Percentiles rank a stretch among this genome's conserved stretches.
phyloP scores from a whole-genome alignment of 2,888 invertebrate genomes.

The Agriopis leucophaearia region DNA sequence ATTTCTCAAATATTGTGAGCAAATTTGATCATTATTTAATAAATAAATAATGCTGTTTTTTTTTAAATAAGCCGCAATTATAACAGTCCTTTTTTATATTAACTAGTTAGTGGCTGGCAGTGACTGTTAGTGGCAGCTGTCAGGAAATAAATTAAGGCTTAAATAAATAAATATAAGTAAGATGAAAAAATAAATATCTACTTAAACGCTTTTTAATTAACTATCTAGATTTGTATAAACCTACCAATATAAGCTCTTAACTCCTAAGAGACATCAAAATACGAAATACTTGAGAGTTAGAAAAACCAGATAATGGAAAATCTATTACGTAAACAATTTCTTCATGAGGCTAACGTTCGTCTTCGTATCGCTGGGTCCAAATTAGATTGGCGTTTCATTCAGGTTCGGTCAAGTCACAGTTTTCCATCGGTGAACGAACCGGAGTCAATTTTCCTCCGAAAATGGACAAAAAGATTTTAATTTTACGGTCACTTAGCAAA shows the following conservation, averaged over 20 bases:
- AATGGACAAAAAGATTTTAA: conserved; percentile 44
- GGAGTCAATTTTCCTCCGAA: conserved; percentile 25
- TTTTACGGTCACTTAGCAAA: conserved; percentile 47
- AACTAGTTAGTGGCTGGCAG: no score
- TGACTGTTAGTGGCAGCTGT: no score
- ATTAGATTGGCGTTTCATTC: conserved; percentile 33
- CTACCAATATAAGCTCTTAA: not conserved
- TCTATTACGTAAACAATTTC: conserved; percentile 21
- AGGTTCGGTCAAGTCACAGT: conserved; percentile 30
- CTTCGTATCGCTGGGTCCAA: conserved; percentile 28
- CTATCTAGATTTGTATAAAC: not conserved
- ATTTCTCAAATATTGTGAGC: no score
- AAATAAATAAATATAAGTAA: no score
- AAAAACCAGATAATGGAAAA: conserved; percentile 16
- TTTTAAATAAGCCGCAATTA: no score
- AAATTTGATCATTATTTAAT: no score
- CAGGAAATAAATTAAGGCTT: no score
- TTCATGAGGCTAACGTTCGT: conserved; percentile 17
- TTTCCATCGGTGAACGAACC: conserved; percentile 13
- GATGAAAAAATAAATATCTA: no score
- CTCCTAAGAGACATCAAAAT: conserved; percentile 1
- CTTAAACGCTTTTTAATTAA: not conserved
- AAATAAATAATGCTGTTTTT: no score
- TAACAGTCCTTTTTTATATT: no score
- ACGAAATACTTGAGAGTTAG: not conserved